These are phyloP conservation scores for Regulus satrapa DNA, from an alignment of 2,113 vertebrate species.

Conservation along the genomic window DNA sequence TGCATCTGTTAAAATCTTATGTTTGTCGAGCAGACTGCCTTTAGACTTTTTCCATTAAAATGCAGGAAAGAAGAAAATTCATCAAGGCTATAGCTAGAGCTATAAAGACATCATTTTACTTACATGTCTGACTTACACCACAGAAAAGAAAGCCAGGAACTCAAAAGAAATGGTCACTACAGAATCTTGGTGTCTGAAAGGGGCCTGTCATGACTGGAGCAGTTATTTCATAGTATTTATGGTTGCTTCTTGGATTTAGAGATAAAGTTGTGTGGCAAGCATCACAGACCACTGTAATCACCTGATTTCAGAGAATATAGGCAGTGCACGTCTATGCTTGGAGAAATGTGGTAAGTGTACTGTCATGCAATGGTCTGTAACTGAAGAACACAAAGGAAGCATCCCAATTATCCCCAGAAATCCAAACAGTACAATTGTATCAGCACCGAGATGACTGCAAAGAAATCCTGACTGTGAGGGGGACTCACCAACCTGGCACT, in stretches of 20 bases:
- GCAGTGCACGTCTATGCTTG: not conserved
- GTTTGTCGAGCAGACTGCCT: not conserved
- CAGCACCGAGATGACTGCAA: not conserved
- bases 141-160: not conserved
- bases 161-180: not conserved
- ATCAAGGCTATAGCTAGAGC: not conserved
- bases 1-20: constrained; percentile 38
- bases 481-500: not conserved
- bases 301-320: not conserved
- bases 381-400: not conserved
- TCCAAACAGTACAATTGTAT: not conserved
- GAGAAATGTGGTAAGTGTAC: not conserved
- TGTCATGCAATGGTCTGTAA: not conserved
- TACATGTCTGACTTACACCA: not conserved
- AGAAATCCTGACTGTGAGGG: not conserved
- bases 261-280: not conserved
- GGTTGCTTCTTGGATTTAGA: not conserved
- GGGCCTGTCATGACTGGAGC: not conserved
- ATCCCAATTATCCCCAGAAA: not conserved
- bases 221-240: not conserved
- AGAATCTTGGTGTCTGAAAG: not conserved
- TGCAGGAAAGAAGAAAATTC: not conserved
- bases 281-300: not conserved
- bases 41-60: not conserved
- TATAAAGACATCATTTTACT: not conserved